phyloP scores from a whole-genome alignment of 2,888 invertebrate species.

The Prionchulus punctatus region DNA sequence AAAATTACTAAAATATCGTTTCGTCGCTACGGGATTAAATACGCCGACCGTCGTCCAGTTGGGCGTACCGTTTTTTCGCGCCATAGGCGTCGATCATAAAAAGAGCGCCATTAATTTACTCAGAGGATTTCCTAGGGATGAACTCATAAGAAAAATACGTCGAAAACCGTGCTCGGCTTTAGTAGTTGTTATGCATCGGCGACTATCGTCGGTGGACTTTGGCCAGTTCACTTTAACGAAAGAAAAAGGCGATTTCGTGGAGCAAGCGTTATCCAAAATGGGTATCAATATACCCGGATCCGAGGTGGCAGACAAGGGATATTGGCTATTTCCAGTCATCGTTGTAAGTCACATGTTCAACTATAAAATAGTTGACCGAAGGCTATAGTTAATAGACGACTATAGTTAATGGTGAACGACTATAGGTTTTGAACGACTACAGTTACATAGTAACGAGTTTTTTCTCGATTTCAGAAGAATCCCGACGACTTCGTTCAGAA shows the following conservation, averaged over 20 bases:
- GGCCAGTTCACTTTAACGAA: too few species aligned
- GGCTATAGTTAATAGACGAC: too few species aligned
- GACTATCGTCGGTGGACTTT: conserved; percentile 24
- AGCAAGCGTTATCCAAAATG: background rate
- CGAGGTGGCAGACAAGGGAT: background rate
- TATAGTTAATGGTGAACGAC: too few species aligned
- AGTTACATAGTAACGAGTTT: too few species aligned
- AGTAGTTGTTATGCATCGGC: conserved; percentile 24
- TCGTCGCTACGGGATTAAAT: conserved; percentile 25
- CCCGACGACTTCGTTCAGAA: background rate
- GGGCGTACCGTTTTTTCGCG: conserved; percentile 18
- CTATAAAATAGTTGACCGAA: too few species aligned
- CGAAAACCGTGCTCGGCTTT: conserved; percentile 30
- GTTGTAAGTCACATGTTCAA: too few species aligned
- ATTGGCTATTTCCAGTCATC: background rate
- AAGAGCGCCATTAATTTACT: conserved; percentile 23
- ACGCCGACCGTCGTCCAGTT: conserved; percentile 23
- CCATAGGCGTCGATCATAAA: conserved; percentile 25
- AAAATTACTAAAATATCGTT: conserved; percentile 30
- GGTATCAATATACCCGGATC: background rate
- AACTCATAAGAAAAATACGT: conserved; percentile 25
- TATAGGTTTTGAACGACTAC: too few species aligned
- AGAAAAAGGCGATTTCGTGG: background rate
- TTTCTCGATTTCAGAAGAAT: too few species aligned
- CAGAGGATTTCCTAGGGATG: conserved; percentile 31